Evolutionary conservation across 1,140 invertebrate genomes (phyloP).

Genomic region (Lucilia sericata): DNA sequence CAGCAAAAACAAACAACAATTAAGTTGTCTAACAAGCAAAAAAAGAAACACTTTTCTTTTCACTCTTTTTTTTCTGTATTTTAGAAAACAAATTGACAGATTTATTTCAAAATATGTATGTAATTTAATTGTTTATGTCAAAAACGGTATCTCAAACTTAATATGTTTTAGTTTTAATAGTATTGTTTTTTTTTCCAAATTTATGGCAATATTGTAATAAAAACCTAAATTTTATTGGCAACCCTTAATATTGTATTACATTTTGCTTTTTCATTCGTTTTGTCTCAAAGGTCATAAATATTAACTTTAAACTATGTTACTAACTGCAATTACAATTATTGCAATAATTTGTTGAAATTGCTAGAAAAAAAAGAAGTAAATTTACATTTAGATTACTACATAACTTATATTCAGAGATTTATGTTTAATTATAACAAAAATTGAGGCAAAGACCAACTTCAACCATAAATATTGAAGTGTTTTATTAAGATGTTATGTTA

Average conservation of each 20-base stretch:
- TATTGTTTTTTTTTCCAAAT: too few relatives aligned
- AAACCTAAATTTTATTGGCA: background rate
- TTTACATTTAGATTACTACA: too few relatives aligned
- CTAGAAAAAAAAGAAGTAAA: background rate
- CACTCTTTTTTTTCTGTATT: too few relatives aligned
- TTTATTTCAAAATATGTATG: background rate
- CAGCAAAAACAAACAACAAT: background rate
- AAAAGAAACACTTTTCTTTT: background rate
- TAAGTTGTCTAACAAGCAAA: background rate
- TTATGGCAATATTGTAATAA: too few relatives aligned
- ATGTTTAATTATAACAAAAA: too few relatives aligned
- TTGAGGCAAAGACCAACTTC: too few relatives aligned
- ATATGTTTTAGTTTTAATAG: too few relatives aligned
- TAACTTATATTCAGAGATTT: too few relatives aligned
- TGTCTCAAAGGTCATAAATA: conserved; percentile 17
- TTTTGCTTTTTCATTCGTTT: background rate
- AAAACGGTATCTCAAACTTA: background rate
- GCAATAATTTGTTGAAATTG: background rate
- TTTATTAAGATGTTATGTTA: too few relatives aligned
- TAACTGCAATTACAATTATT: conserved; percentile 18
- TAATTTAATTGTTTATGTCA: background rate
- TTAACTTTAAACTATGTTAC: background rate
- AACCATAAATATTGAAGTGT: too few relatives aligned
- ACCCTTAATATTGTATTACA: background rate
- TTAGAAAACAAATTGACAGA: background rate